A percentile compares a stretch with the other conserved stretches of the same genome.
phyloP scores from a whole-genome alignment of 2,888 invertebrate genomes.

The Melipona beecheii region DNA sequence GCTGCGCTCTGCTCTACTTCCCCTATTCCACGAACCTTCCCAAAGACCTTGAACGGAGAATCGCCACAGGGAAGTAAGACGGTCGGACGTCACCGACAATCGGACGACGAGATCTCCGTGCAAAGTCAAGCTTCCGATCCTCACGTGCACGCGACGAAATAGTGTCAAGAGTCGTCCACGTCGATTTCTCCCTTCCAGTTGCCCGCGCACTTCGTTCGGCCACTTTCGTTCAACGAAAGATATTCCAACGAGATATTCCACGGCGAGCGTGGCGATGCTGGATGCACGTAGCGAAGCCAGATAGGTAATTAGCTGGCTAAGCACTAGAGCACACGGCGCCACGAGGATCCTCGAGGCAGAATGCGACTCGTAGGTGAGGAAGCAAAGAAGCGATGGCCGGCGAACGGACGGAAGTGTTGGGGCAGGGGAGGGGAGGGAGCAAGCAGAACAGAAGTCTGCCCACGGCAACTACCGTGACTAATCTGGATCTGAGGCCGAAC shows the following conservation, averaged over 20 bases:
- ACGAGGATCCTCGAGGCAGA: conserved; percentile 52
- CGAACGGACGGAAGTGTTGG: neutral
- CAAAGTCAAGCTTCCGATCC: conserved; percentile 48
- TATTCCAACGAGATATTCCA: conserved; percentile 28
- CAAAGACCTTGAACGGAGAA: conserved; percentile 7
- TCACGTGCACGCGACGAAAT: conserved; percentile 11
- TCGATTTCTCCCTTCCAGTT: conserved; percentile 7
- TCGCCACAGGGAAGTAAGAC: neutral
- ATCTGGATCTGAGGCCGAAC: conserved; percentile 60
- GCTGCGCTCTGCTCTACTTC: neutral
- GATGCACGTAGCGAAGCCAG: conserved; percentile 37
- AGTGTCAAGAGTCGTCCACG: conserved; percentile 50
- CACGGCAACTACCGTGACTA: conserved; percentile 63
- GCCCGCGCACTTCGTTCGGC: neutral
- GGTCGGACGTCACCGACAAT: neutral
- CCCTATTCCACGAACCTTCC: neutral
- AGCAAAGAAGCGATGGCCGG: conserved; percentile 9
- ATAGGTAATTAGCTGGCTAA: conserved; percentile 71
- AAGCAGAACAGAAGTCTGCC: conserved; percentile 40
- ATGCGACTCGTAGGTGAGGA: conserved; percentile 48
- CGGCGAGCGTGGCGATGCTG: neutral
- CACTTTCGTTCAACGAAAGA: conserved; percentile 21
- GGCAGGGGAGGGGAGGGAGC: too few species aligned
- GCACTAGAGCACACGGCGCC: conserved; percentile 54
- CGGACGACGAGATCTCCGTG: neutral